Conservation (phyloP, 2,797 vertebrate species). For the Spinus pinus region DNA sequence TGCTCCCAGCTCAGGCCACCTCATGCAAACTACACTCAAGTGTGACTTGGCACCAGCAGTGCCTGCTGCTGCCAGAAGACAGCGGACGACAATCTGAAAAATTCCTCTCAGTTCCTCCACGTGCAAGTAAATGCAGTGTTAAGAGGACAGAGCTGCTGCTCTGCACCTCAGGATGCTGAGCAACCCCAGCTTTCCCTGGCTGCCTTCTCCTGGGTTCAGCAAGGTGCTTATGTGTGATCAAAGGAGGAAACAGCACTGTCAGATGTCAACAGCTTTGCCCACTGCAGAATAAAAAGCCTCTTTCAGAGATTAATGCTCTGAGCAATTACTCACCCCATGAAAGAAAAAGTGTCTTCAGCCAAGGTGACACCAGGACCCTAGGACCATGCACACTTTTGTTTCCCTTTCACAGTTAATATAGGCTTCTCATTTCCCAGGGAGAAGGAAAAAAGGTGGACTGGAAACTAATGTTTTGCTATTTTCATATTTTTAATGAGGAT, state of each 20-base stretch:
- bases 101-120: background rate
- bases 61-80: background rate
- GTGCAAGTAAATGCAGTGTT: background rate
- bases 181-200: background rate
- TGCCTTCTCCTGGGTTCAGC: background rate
- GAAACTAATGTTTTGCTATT: background rate
- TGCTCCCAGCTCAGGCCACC: background rate
- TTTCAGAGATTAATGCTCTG: conserved; percentile 41
- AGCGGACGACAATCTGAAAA: background rate
- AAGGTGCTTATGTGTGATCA: background rate
- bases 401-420: background rate
- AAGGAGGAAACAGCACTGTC: conserved; percentile 1
- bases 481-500: conserved; percentile 32
- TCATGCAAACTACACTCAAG: background rate
- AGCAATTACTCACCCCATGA: conserved; percentile 16
- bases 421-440: background rate
- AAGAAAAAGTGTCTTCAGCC: conserved; percentile 51
- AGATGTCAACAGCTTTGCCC: background rate
- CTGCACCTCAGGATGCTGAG: background rate
- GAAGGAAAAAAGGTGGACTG: background rate
- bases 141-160: background rate
- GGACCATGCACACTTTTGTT: background rate
- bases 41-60: background rate
- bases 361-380: conserved; percentile 50
- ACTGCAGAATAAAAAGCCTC: conserved; percentile 38